Evolutionary conservation across 2,888 invertebrate genomes (phyloP), one percentile per base, ranked within the genome.

Genomic region (Octodonta nipae): DNA sequence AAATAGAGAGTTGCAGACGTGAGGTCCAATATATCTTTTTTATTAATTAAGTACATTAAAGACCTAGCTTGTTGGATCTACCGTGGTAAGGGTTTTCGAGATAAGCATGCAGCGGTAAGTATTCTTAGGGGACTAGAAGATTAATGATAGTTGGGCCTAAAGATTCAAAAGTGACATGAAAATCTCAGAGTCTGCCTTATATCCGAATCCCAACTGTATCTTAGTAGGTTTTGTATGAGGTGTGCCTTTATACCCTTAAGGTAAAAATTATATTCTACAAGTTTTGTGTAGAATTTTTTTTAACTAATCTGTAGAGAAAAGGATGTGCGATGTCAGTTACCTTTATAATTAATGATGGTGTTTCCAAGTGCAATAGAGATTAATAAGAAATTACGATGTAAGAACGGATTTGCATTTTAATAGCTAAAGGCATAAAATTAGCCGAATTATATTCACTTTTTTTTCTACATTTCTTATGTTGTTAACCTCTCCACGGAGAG

Each of bases 161-260:
- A 58, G 60, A 60, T 62, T 61, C 60, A 60, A 62, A 62, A 61
- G 61, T 61, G 62, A 63, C 63, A 62, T 52, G 62, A 59, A 63
- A 63, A 62, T 63, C 61, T 62, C 58, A 51, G 58, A 54, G 57
- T 56, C 52, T 55, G 55, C 55, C 52, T 22, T 52, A 52, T 50
- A 52, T 50, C 55, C 52, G 53, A 49, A n/a, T n/a, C 56, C 54
- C 54, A 53, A 55, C 56, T 52, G 54, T 53, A 53, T 53, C 52
- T 52, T 55, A 50, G 49, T 43, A 46, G 48, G 57, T 58, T 57
- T 57, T 56, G 58, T 58, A 53, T 49, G 52, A 54, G 51, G 53
- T 50, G 48, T 41, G 46, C 47, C 42, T 45, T 42, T 39, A 41
- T 13, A 45, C 44, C 45, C 38, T 44, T 41, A 45, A 48, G 47